Conservation (phyloP, 2,113 vertebrate species). For the Spermophilus dauricus region DNA sequence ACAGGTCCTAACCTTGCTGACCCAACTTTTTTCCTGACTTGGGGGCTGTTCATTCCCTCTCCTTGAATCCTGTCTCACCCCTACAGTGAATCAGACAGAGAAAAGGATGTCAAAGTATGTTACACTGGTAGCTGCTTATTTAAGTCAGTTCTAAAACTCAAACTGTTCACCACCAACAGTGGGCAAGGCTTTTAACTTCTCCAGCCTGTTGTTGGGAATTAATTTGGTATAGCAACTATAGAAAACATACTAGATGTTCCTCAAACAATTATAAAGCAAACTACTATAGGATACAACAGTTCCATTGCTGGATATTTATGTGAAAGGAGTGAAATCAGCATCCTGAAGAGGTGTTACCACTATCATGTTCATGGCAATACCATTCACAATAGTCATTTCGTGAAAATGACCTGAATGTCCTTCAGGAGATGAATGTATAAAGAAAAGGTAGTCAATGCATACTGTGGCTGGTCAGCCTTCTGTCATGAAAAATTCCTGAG, state of each 20-base stretch:
- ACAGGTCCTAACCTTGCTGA: neutral
- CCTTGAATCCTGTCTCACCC: neutral
- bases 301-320: neutral
- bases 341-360: neutral
- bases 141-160: neutral
- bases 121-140: neutral
- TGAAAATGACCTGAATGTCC: neutral
- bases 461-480: neutral
- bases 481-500: neutral
- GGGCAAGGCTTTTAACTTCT: neutral
- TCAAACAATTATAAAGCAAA: neutral
- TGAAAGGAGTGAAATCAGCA: neutral
- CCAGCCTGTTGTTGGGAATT: neutral
- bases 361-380: neutral
- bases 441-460: neutral
- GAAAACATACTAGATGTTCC: neutral
- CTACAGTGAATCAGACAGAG: neutral
- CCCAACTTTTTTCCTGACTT: neutral
- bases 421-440: neutral
- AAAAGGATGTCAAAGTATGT: neutral
- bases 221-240: neutral
- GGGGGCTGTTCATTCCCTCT: neutral
- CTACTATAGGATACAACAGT: neutral
- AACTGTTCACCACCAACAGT: neutral
- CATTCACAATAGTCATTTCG: neutral